These are phyloP conservation scores for Mycteria americana DNA, from an alignment of 2,797 vertebrate genomes.

Conservation along the genomic window DNA sequence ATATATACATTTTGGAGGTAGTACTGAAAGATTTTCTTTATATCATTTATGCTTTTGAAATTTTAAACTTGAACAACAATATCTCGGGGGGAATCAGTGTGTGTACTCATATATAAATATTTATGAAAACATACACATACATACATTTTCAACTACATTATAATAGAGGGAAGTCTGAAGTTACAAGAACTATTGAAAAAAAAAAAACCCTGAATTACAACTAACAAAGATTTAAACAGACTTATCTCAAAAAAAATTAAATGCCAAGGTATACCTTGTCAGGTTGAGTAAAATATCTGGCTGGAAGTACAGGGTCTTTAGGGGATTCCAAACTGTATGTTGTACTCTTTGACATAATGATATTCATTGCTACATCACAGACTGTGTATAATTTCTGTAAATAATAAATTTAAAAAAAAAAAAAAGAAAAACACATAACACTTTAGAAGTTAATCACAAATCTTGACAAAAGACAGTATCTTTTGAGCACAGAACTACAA, in stretches of 20 bases:
- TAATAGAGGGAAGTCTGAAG: background rate
- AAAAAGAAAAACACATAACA: background rate
- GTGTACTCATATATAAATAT: background rate
- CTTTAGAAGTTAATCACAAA: background rate
- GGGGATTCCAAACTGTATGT: constrained; percentile 99
- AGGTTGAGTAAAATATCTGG: constrained; percentile 94
- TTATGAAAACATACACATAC: background rate
- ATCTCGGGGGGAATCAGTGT: background rate
- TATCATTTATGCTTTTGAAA: background rate
- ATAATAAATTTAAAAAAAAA: background rate
- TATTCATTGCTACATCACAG: constrained; percentile 98
- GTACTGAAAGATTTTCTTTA: background rate
- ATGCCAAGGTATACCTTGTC: constrained; percentile 85
- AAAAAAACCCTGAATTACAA: background rate
- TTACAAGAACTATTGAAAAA: background rate
- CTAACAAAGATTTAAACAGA: background rate
- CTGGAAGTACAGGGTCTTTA: constrained; percentile 95
- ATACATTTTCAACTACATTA: background rate
- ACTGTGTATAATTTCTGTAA: constrained; percentile 96
- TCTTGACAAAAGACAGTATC: background rate
- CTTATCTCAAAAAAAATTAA: background rate
- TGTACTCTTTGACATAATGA: constrained; percentile 98
- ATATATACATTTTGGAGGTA: background rate
- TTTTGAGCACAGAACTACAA: background rate
- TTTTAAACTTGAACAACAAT: background rate